Base-by-base conservation (phyloP, 1,140 invertebrate species). In the Portunus trituberculatus region DNA sequence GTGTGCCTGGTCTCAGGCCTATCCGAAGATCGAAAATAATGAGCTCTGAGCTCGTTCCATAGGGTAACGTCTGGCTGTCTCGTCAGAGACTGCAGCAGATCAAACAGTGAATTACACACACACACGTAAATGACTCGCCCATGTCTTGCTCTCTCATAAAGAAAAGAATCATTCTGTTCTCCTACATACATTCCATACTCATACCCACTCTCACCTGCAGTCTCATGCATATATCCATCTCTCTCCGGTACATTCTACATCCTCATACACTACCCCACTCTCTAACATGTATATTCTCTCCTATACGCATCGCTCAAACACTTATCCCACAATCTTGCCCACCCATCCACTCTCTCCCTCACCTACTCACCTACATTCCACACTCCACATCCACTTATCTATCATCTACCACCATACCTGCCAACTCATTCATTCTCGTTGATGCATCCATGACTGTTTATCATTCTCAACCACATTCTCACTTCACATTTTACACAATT, bases 191-290 rank as follows among this genome's bases (percentile, higher is more conserved):
- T 39, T 46, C 89, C 90, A 91, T 46, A 91, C 90, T 2, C 90
- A 91, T 48, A 91, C 90, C 52, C 90, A 91, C 90, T 59, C 90
- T 59, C 90, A 91, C 90, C 32, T 39, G 45, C 39, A 48, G 45
- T 45, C 89, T 12, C 90, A 91, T 46, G 59, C 89, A 91, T 48
- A 91, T 46, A 91, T 46, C 25, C 31, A 12, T 76, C n/a, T n/a
- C 67, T 20, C 67, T n/a, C 20, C 59, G 4, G 4, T 76, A 76
- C 59, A 76, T n/a, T 20, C n/a, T n/a, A 76, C 67, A 76, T n/a
- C 67, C 67, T n/a, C 6, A n/a, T 20, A 0, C 20, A 76, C 67
- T 76, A 8, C 25, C 20, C 67, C 20, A 76, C 67, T 7, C 8
- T n/a, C 67, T 76, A 76, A 76, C 67, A 76, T 20, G n/a, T 25